Evolutionary conservation across 2,797 vertebrate species (phyloP), one percentile per base, ranked within the genome.

Genomic region (Sparidentex hasta): DNA sequence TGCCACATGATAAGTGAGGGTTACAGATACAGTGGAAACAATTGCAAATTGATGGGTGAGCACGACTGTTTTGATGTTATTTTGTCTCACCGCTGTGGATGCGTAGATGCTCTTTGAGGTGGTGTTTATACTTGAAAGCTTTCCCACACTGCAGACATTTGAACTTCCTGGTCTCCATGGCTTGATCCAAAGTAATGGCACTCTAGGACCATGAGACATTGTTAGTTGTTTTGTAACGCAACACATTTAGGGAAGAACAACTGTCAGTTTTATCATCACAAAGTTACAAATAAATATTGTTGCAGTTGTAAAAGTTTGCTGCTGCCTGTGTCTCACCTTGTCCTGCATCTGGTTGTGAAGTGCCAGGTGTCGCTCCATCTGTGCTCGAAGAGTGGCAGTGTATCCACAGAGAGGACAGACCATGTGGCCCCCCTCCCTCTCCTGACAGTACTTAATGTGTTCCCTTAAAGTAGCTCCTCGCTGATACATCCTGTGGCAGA

Each of bases 101-200:
- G 21, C 96, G 95, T 33, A 96, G 94, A 88, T 97, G 96, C 84
- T 97, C 96, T 91, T 96, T 96, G 83, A 97, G 95, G 89, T 97
- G 96, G 87, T 97, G 96, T 85, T 97, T 97, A 92, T 96, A 96
- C 90, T 97, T 97, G 90, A 97, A 96, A 3, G 96, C 95, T 90
- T 96, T 97, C 77, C 95, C 96, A 92, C 96, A 97, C 83, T 96
- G 94, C 64, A 91, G 80, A 86, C 96, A 97, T 90, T 96, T 96
- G 79, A 96, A 97, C 91, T 96, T 96, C 68, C 96, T 93, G 75
- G 86, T 95, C 84, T 96, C 96, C 67, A 90, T 73, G 59, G 85
- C 80, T 76, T 94, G 94, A 71, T 96, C 95, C 87, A 92, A 87
- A 57, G 65, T 52, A 43, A 92, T 83, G 87, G 82, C 70, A 77